Conservation (phyloP, 1,140 invertebrate genomes). For the Apis cerana region DNA sequence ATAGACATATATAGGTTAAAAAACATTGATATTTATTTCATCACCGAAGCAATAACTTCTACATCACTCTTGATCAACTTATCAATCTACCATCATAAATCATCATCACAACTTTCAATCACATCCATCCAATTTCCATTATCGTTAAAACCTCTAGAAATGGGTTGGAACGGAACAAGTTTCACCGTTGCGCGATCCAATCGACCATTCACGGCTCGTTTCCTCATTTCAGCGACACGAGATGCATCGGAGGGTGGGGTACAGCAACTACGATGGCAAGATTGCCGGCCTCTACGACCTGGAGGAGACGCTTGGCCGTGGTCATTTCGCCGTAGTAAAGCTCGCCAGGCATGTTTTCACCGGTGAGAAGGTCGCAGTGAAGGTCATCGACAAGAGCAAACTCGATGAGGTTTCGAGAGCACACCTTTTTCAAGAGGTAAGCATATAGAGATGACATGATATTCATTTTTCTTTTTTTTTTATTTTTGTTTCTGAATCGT, state of each 20-base stretch:
- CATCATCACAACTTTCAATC: too few relatives aligned
- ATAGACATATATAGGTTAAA: too few relatives aligned
- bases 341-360: slow-evolving; percentile 99
- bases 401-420: slow-evolving; percentile 97
- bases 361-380: slow-evolving; percentile 97
- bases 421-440: slow-evolving; percentile 97
- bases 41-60: too few relatives aligned
- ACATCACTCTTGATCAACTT: neutral
- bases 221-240: slow-evolving; percentile 63
- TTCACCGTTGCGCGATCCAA: neutral
- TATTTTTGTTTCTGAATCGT: too few relatives aligned
- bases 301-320: slow-evolving; percentile 95
- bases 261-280: slow-evolving; percentile 89
- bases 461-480: neutral
- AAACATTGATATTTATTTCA: too few relatives aligned
- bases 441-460: neutral
- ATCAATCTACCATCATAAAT: neutral
- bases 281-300: slow-evolving; percentile 98
- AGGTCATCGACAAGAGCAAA: slow-evolving; percentile 99
- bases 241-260: slow-evolving; percentile 76
- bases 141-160: neutral
- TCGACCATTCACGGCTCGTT: neutral
- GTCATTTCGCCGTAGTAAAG: slow-evolving; percentile 99
- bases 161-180: neutral
- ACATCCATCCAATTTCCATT: neutral